A percentile compares a stretch with the other conserved stretches of the same genome.
Conservation (phyloP, 2,888 invertebrate genomes). For the Cryptocephalus primarius region DNA sequence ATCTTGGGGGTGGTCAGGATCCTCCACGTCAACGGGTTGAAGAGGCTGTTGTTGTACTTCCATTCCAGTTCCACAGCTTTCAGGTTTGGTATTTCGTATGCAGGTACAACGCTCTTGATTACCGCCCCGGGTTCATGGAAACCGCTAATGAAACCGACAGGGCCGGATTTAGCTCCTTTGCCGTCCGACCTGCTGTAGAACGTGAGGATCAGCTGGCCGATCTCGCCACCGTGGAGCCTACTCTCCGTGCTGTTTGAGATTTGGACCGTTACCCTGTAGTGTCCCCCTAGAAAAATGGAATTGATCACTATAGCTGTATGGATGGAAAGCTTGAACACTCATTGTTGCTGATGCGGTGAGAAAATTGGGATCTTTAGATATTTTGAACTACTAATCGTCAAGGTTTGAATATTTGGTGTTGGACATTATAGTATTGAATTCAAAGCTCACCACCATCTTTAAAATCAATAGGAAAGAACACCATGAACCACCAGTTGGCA, state of each 20-base stretch:
- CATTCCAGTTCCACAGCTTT: slow-evolving; percentile 61
- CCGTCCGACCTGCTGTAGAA: slow-evolving; percentile 51
- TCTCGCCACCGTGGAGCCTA: slow-evolving; percentile 63
- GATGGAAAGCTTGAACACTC: too few species aligned
- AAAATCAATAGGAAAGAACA: too few species aligned
- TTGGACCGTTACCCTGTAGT: slow-evolving; percentile 64
- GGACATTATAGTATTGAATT: too few species aligned
- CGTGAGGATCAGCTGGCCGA: slow-evolving; percentile 59
- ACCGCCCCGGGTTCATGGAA: slow-evolving; percentile 63
- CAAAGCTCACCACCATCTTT: too few species aligned
- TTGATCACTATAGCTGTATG: not conserved
- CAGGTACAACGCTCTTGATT: slow-evolving; percentile 57
- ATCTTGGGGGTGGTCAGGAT: slow-evolving; percentile 62
- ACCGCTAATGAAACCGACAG: slow-evolving; percentile 27
- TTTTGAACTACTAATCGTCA: too few species aligned
- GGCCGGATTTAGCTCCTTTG: slow-evolving; percentile 24
- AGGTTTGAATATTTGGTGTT: too few species aligned
- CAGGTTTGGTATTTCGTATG: slow-evolving; percentile 55
- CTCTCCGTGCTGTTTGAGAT: slow-evolving; percentile 66
- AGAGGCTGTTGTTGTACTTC: slow-evolving; percentile 65
- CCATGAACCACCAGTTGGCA: too few species aligned
- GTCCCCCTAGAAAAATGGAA: slow-evolving; percentile 49
- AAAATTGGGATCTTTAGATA: too few species aligned
- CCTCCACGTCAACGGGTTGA: slow-evolving; percentile 79
- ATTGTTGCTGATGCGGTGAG: too few species aligned